Evolutionary conservation across 2,888 invertebrate species (phyloP), one percentile per base, ranked within the genome.

Genomic region (Rhagophthalmus giganteus): DNA sequence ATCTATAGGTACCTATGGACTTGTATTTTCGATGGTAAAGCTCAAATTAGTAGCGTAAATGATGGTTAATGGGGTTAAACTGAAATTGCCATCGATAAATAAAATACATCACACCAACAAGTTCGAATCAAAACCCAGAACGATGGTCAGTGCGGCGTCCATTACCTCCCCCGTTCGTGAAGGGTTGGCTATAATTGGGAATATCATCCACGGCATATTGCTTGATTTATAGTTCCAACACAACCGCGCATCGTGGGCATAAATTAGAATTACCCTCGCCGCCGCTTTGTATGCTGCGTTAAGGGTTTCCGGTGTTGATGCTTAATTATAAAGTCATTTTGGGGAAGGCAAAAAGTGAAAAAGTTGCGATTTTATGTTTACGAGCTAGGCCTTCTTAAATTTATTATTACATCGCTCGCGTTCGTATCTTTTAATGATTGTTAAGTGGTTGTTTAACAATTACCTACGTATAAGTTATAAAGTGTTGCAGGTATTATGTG

Each of bases 151-250:
- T 35, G 27, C 35, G 41, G 25, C 41, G 51, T 46, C 41, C 42
- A 33, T 41, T 53, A 37, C 30, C 35, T 20, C 31, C n/a, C n/a
- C 41, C 32, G 38, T 31, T 32, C 26, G 31, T 41, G 32, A 48
- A 47, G 34, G 47, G 51, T 47, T 30, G 34, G 47, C 45, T 49
- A 50, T 60, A 61, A 59, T 60, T 61, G 56, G 62, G 59, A 59
- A 65, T 62, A 65, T 65, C 65, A 64, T 65, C 57, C 59, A 58
- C 60, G 63, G 62, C 63, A 60, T 62, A 63, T 63, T 63, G 60
- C 54, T 48, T 64, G 65, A 64, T 65, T 64, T 65, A 65, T 65
- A 55, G 59, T 55, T 49, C 54, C 56, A 58, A 56, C 55, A 52
- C 34, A 40, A 45, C 55, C 52, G 39, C 40, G 44, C 51, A 52